Percentiles rank a stretch among this genome's conserved stretches.
These are phyloP conservation scores for Malthinus flaveolus DNA, from an alignment of 2,888 invertebrate species.

Conservation along the genomic window DNA sequence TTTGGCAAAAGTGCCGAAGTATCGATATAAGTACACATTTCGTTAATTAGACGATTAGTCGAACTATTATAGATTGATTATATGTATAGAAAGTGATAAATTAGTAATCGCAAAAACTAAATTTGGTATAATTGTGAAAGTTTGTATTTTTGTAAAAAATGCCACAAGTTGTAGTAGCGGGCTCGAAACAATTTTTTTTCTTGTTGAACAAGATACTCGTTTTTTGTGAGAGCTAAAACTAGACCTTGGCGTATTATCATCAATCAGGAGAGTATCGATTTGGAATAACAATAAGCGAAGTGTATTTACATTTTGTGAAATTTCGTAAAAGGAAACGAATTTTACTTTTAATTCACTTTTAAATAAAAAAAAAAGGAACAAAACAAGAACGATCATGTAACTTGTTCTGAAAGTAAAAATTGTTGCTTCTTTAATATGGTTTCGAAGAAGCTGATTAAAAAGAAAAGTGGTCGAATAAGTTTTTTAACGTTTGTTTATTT, in stretches of 20 bases:
- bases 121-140: slow-evolving; percentile 5
- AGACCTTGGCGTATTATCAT: slow-evolving; percentile 1
- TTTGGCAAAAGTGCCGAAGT: too few relatives aligned
- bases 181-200: background rate
- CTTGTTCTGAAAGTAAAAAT: too few relatives aligned
- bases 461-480: too few relatives aligned
- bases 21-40: background rate
- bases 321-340: background rate
- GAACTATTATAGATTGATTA: background rate
- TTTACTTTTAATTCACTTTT: background rate
- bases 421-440: too few relatives aligned
- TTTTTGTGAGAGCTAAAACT: slow-evolving; percentile 1
- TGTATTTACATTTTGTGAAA: background rate
- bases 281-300: background rate
- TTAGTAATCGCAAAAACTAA: slow-evolving; percentile 1
- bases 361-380: background rate
- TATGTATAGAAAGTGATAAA: slow-evolving; percentile 2
- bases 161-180: background rate
- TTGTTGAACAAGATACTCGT: background rate
- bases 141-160: background rate
- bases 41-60: slow-evolving; percentile 1
- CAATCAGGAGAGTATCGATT: background rate
- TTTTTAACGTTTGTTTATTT: too few relatives aligned
- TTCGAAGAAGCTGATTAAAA: too few relatives aligned
- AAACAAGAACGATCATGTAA: background rate